Evolutionary conservation across 2,113 vertebrate genomes (phyloP).

Genomic region (Pao palembangensis): DNA sequence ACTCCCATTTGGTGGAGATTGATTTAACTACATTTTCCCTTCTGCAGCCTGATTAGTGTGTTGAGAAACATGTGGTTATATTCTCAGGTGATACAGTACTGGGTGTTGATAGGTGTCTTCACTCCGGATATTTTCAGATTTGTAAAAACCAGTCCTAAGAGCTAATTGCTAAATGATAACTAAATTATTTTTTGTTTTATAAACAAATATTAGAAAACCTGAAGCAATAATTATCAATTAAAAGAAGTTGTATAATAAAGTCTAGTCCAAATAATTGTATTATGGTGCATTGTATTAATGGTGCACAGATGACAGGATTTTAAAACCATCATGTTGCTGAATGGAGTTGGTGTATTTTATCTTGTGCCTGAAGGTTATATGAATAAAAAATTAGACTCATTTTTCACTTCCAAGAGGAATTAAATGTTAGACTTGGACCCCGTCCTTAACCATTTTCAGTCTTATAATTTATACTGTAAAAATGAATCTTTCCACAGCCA

Average conservation of each 20-base stretch:
- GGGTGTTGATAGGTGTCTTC: conserved; percentile 9
- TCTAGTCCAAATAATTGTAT: too few species aligned
- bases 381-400: conserved; percentile 8
- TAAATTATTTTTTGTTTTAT: too few species aligned
- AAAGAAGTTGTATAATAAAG: too few species aligned
- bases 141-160: too few species aligned
- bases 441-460: conserved; percentile 26
- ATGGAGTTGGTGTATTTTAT: too few species aligned
- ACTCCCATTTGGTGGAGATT: not conserved
- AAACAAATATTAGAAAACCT: too few species aligned
- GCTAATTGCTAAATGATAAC: too few species aligned
- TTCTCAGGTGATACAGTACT: not conserved
- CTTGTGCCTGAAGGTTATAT: not conserved
- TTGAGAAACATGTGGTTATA: not conserved
- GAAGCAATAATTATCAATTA: too few species aligned
- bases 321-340: too few species aligned
- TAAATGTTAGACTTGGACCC: conserved; percentile 12
- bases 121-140: not conserved
- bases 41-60: not conserved
- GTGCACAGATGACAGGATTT: too few species aligned
- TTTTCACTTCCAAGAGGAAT: conserved; percentile 20
- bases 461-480: conserved; percentile 32
- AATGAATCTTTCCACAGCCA: conserved; percentile 21
- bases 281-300: too few species aligned
- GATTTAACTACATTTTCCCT: not conserved